Evolutionary conservation across 2,888 invertebrate genomes (phyloP).

Genomic region (Tetragonisca angustula): DNA sequence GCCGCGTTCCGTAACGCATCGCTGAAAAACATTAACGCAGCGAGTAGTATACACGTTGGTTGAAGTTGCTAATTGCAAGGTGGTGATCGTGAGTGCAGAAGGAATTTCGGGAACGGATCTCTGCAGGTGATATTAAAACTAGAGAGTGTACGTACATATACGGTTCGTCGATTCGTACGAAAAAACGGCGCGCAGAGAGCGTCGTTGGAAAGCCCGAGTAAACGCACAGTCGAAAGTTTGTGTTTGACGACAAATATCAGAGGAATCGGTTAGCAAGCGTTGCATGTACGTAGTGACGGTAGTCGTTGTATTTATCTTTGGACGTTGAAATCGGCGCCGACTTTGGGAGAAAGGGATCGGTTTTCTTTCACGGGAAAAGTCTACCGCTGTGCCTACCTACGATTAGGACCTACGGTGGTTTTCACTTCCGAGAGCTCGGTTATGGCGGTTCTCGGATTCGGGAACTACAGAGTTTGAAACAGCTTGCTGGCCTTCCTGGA

Average conservation of each 20-base stretch:
- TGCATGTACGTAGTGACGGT: not conserved
- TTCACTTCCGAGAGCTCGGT: not conserved
- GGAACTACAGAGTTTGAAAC: constrained; percentile 13
- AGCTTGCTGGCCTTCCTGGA: no score
- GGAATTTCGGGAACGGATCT: no score
- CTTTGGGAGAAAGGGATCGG: constrained; percentile 8
- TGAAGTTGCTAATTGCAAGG: not conserved
- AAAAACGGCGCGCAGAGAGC: constrained; percentile 7
- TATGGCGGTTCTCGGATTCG: constrained; percentile 43
- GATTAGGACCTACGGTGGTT: constrained; percentile 13
- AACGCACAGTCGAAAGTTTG: constrained; percentile 60
- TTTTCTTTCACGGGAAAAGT: constrained; percentile 31
- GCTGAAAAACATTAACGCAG: not conserved
- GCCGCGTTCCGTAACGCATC: not conserved
- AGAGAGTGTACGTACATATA: not conserved
- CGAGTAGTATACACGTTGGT: not conserved
- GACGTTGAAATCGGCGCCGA: constrained; percentile 3
- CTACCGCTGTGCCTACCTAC: not conserved
- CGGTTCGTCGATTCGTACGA: constrained; percentile 14
- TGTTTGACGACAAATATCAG: constrained; percentile 72
- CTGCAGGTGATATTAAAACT: no score
- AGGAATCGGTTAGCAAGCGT: constrained; percentile 25
- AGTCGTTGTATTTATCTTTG: not conserved
- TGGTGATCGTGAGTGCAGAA: not conserved
- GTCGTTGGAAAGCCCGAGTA: constrained; percentile 59